Evolutionary conservation across 2,797 vertebrate genomes (phyloP), one percentile per base, ranked within the genome.

Genomic region (Perodicticus potto): DNA sequence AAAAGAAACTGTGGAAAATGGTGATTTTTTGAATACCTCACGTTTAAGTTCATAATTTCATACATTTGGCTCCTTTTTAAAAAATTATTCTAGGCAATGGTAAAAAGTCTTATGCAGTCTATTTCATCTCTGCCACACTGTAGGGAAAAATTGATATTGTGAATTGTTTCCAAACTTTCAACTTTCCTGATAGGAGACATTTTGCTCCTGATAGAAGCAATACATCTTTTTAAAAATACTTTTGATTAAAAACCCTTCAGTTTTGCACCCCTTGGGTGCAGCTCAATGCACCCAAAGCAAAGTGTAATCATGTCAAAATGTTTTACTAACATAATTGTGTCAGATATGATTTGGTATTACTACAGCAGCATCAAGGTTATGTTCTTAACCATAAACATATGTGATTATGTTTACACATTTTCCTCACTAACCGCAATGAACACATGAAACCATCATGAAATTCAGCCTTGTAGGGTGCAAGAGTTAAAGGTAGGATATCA

Each of bases 331-430:
- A 85, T 67, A 96, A 94, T 96, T 97, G 72, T 93, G 83, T 93
- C 74, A 97, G 83, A 91, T 80, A 10, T 93, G 97, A 82, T 97
- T 98, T 98, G 97, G 34, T 34, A 88, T 98, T 97, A 97, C 97
- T 96, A 98, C 98, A 97, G 98, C 97, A 98, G 98, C 98, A 92
- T 37, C 80, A 74, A 94, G 45, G 17, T 69, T 29, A 59, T 27
- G 32, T 34, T 90, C 25, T 88, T 78, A 69, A 12, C 72, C 76
- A 3, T 5, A 3, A 45, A n/a, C 11, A 2, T 61, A 49, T 27
- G 34, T 8, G 9, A 76, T 25, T 61, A 7, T 89, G 49, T 76
- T 88, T 80, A 34, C 53, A 22, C 29, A 69, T 70, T 86, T 97
- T 89, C 69, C 74, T 57, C 77, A 55, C 40, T 72, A 93, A 91